Evolutionary conservation across 2,113 vertebrate species (phyloP).

Genomic region (Opisthocomus hoazin): DNA sequence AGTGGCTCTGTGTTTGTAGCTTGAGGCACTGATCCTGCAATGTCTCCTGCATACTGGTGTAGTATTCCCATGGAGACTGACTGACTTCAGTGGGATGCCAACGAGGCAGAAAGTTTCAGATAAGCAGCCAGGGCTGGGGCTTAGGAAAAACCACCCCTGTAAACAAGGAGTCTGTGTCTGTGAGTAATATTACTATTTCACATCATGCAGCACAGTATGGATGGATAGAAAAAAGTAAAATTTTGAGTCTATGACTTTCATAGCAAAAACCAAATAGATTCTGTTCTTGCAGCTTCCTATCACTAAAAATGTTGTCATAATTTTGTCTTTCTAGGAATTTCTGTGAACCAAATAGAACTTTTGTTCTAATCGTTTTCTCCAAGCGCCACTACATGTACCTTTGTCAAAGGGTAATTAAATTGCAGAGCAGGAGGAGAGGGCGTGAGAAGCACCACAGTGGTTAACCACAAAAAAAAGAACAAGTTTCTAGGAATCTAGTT

Average conservation of each 20-base stretch:
- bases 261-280: background rate
- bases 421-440: background rate
- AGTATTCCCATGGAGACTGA: too few relatives aligned
- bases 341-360: background rate
- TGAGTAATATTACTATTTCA: background rate
- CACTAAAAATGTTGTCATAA: background rate
- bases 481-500: background rate
- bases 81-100: background rate
- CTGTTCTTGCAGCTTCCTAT: background rate
- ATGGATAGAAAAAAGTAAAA: background rate
- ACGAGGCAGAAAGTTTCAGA: too few relatives aligned
- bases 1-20: background rate
- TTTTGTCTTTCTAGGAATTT: background rate
- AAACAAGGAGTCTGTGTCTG: background rate
- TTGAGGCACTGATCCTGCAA: background rate
- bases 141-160: background rate
- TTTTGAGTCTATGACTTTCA: background rate
- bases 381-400: background rate
- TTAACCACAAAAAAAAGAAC: background rate
- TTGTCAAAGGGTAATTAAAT: background rate
- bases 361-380: background rate
- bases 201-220: background rate
- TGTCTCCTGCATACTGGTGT: fast-evolving
- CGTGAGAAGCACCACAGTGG: background rate
- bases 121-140: background rate